Percentiles rank a stretch among this genome's conserved stretches.
Evolutionary conservation across 2,888 invertebrate genomes (phyloP).

Genomic region (Eristalis arbustorum): DNA sequence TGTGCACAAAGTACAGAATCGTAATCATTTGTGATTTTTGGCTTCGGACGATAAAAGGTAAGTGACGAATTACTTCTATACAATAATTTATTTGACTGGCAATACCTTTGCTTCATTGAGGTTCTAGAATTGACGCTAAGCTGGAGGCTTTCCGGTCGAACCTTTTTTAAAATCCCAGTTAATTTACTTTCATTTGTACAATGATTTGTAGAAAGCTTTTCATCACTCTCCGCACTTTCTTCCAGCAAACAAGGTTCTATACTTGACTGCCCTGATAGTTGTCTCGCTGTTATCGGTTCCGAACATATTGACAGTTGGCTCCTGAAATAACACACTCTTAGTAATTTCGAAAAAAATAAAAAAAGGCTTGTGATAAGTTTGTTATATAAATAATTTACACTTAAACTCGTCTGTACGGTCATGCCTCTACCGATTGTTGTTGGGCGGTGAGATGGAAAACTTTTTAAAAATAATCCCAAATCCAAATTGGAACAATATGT

Average conservation of each 20-base stretch:
- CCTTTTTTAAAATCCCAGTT: conserved; percentile 73
- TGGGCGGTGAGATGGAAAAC: too few relatives aligned
- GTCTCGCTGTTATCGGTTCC: conserved; percentile 77
- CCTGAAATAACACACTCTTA: conserved; percentile 67
- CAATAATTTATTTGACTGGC: conserved; percentile 68
- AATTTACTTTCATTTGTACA: conserved; percentile 28
- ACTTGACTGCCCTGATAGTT: conserved; percentile 79
- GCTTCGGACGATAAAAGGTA: conserved; percentile 78
- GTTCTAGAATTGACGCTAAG: conserved; percentile 51
- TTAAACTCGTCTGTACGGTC: too few relatives aligned
- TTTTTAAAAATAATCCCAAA: too few relatives aligned
- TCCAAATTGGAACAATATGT: too few relatives aligned
- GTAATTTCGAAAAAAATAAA: too few relatives aligned
- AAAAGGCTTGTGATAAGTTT: background rate
- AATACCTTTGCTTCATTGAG: conserved; percentile 8
- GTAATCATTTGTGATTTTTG: conserved; percentile 75
- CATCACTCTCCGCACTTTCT: conserved; percentile 74
- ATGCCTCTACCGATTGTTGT: too few relatives aligned
- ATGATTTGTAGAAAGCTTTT: conserved; percentile 27
- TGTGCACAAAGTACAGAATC: conserved; percentile 78
- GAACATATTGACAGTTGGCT: conserved; percentile 80
- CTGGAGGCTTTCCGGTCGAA: conserved; percentile 77
- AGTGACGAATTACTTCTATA: conserved; percentile 79
- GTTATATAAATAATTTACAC: too few relatives aligned
- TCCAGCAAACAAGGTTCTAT: conserved; percentile 79